phyloP scores from a whole-genome alignment of 2,113 vertebrate species.

The Sinocyclocheilus anshuiensis region DNA sequence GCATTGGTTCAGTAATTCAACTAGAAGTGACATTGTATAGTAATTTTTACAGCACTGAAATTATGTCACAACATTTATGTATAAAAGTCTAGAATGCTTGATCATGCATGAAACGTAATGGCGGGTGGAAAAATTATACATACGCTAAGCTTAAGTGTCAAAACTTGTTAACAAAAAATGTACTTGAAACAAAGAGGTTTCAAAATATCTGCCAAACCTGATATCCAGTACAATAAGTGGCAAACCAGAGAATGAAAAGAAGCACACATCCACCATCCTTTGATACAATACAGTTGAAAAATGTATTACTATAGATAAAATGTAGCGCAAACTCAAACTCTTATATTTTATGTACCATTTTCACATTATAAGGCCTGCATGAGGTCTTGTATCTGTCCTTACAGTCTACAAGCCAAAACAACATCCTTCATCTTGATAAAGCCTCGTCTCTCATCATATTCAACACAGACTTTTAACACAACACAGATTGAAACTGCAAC shows the following conservation, averaged over 20 bases:
- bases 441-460: neutral
- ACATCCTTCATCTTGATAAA: neutral
- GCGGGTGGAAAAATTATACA: neutral
- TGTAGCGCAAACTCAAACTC: neutral
- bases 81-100: neutral
- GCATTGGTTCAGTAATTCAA: neutral
- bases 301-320: neutral
- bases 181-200: neutral
- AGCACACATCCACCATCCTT: neutral
- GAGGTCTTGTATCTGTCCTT: neutral
- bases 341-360: neutral
- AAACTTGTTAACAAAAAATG: neutral
- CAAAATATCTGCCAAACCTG: neutral
- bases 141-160: neutral
- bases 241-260: neutral
- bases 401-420: neutral
- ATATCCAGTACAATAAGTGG: neutral
- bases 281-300: neutral
- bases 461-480: constrained; percentile 20
- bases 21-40: neutral
- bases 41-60: neutral
- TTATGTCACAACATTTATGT: neutral
- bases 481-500: neutral
- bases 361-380: neutral
- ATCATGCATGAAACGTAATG: neutral